Conservation (phyloP, 2,113 vertebrate genomes). For the Sturnus vulgaris region DNA sequence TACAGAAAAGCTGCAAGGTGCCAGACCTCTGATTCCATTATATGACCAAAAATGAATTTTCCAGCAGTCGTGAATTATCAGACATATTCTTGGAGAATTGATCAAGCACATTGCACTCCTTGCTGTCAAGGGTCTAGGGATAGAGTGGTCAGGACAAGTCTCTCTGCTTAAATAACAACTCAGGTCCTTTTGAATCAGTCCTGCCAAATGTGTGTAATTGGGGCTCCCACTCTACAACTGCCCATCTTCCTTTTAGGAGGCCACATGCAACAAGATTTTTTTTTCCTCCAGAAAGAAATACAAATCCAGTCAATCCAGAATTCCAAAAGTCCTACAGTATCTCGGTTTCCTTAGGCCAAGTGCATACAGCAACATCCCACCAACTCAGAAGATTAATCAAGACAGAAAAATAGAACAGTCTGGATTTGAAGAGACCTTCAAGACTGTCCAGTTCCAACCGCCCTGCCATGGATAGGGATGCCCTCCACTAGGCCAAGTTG, state of each 20-base stretch:
- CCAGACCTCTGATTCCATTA: background rate
- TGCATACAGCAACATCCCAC: background rate
- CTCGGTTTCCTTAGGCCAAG: background rate
- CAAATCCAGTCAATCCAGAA: background rate
- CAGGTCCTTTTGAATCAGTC: background rate
- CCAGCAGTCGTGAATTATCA: background rate
- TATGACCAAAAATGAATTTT: background rate
- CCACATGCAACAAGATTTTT: background rate
- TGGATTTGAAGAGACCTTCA: background rate
- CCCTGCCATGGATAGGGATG: background rate
- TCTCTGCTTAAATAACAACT: background rate
- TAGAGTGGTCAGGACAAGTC: accelerated
- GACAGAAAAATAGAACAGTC: background rate
- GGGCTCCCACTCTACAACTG: background rate
- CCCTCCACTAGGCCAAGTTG: background rate
- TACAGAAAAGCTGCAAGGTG: background rate
- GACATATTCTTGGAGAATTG: background rate
- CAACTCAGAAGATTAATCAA: background rate
- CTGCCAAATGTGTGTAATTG: background rate
- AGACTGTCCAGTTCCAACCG: background rate
- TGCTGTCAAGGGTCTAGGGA: background rate
- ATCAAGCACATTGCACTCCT: background rate
- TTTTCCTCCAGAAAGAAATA: background rate
- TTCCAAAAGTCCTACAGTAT: background rate
- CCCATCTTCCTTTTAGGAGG: background rate